Base-by-base conservation (phyloP, 1,140 invertebrate genomes). In the Trachelipus rathkii region DNA sequence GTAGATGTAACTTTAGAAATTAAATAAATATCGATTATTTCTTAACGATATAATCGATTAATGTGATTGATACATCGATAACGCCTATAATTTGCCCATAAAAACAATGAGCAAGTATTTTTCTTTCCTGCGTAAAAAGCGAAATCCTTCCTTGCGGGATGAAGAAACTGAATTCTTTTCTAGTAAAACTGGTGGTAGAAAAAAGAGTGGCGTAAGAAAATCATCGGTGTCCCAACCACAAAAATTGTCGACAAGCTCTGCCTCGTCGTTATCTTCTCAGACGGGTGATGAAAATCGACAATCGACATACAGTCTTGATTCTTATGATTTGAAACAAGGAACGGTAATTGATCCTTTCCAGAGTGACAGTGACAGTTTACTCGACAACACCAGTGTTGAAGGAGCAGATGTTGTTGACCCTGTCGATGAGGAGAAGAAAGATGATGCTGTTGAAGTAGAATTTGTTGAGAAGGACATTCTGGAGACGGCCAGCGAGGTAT, bases 31-130 rank as follows among this genome's bases (percentile, higher is more conserved):
- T 33, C 33, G 33, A 33, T 33, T 33, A 33, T 33, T 33, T 33
- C 33, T 3, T 33, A n/a, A 33, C 33, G 33, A 33, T 33, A 33
- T 33, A 33, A 33, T 33, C 6, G 33, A 33, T 33, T 33, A 6
- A 33, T 33, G 33, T 33, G 6, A 33, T 33, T 6, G 33, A 33
- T 33, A 33, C 33, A 6, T 6, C 33, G 1, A 33, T 3, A 33
- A 33, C 33, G 33, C 33, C 33, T 33, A 33, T 3, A 33, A 33
- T 33, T 33, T 33, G 6, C 33, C 33, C 33, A 33, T 33, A 33
- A 60, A 60, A 60, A 60, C 11, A 8, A 60, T 60, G 50, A 60
- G 50, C 50, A 60, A 60, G 19, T 60, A 60, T 19, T 60, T 60
- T 60, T 60, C 50, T 13, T 60, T 60, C 50, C 19, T 60, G 1